These are phyloP conservation scores for Sycophaga agraensis DNA, from an alignment of 1,140 invertebrate genomes.

Conservation along the genomic window DNA sequence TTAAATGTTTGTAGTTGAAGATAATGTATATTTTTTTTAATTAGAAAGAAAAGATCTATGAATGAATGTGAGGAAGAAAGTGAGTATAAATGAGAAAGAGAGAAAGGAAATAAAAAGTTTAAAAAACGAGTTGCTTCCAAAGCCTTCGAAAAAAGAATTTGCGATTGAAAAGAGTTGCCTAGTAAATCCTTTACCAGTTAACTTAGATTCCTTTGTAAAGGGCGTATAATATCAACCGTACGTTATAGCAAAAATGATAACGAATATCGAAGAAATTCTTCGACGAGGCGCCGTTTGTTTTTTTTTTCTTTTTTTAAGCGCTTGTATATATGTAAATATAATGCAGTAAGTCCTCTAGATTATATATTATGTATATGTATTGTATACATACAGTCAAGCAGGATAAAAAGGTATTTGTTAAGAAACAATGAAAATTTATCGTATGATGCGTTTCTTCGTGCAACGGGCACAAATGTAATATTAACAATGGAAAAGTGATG, in stretches of 20 bases:
- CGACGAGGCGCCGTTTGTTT: constrained; percentile 24
- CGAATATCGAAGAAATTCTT: constrained; percentile 26
- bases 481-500: constrained; percentile 31
- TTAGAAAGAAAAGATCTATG: constrained; percentile 6
- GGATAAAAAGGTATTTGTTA: constrained; percentile 38
- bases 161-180: constrained; percentile 14
- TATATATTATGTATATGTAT: constrained; percentile 48
- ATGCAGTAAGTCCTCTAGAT: constrained; percentile 47
- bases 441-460: constrained; percentile 39
- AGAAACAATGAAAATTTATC: constrained; percentile 41
- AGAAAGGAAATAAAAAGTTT: background rate
- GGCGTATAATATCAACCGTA: constrained; percentile 18
- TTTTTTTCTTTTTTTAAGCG: constrained; percentile 29
- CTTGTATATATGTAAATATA: constrained; percentile 58
- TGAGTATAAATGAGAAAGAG: background rate
- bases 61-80: constrained; percentile 4
- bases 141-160: constrained; percentile 24
- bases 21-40: constrained; percentile 27
- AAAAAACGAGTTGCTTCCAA: constrained; percentile 25
- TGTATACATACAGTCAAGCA: constrained; percentile 51
- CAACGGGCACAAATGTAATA: constrained; percentile 59
- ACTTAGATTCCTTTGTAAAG: constrained; percentile 19
- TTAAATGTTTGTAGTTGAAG: constrained; percentile 17
- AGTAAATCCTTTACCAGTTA: constrained; percentile 21
- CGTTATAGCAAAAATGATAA: constrained; percentile 7